Conservation (phyloP, 2,113 vertebrate species). For the Ifrita kowaldi region DNA sequence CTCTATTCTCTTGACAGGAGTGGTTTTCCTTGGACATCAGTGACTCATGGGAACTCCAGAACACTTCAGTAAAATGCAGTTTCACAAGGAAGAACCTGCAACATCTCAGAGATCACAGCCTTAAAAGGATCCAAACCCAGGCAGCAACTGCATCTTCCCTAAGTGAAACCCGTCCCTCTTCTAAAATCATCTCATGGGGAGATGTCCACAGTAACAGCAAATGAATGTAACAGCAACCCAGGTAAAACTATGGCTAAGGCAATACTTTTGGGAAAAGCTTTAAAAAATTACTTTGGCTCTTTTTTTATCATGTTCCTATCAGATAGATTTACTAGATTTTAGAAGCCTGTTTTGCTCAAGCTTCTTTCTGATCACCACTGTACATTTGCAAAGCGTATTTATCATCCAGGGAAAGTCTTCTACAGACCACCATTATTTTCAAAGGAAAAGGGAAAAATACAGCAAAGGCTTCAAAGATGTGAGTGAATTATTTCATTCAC, state of each 20-base stretch:
- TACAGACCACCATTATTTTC: background rate
- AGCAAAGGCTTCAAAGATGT: background rate
- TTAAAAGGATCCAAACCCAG: background rate
- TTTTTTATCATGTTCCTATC: background rate
- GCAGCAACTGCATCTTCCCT: background rate
- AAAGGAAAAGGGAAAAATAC: background rate
- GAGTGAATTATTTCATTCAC: slow-evolving; percentile 2
- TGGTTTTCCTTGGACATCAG: background rate
- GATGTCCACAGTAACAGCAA: background rate
- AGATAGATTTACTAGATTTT: background rate
- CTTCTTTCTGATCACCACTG: background rate
- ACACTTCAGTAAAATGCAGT: background rate
- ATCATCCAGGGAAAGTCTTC: background rate
- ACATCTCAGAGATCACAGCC: background rate
- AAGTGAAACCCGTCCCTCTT: background rate
- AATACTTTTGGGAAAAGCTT: background rate
- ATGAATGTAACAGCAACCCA: background rate
- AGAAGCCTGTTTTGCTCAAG: background rate
- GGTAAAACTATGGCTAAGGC: background rate
- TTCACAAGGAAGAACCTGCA: background rate
- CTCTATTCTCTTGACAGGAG: background rate
- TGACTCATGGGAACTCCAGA: background rate
- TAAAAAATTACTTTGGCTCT: background rate
- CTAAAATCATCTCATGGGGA: background rate
- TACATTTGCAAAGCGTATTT: background rate